Evolutionary conservation across 2,797 vertebrate species (phyloP), one percentile per base, ranked within the genome.

Genomic region (Pseudochromis fuscus): DNA sequence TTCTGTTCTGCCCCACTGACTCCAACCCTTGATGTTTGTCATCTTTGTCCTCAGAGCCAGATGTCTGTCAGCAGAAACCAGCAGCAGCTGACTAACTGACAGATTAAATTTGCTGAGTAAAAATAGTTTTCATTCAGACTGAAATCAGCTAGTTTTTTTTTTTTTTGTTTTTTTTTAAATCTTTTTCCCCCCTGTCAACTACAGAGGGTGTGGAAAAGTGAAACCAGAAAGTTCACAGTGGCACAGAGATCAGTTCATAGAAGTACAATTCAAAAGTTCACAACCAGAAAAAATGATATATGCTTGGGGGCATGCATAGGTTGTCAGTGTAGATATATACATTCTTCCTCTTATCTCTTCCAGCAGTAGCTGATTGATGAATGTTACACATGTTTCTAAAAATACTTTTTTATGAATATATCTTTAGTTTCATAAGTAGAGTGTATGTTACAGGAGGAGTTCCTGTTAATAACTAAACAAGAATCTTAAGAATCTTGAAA

Each of bases 341-440:
- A 16, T n/a, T n/a, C n/a, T n/a, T n/a, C n/a, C n/a, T n/a, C n/a
- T n/a, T 8, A 30, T 30, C 30, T 30, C 4, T 30, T 30, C 30
- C 30, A 30, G 30, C 4, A 30, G 30, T 30, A 8, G 30, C 4
- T 4, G 30, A 30, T 1, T 38, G 37, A 38, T 38, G 37, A 15
- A 18, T 15, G 15, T 38, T 15, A 38, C 4, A 38, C 5, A 15
- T 38, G 15, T 13, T 16, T 38, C 15, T 5, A 1, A 38, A 38
- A 18, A 13, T 6, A 15, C 13, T 38, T 35, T 16, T 16, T 1
- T 38, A 16, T 38, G 37, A 5, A 16, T 16, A 16, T 5, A 5
- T 16, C 4, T 18, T 66, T 24, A 19, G 7, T 35, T 65, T 71
- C 7, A n/a, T 67, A 12, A 57, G 12, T 27, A n/a, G n/a, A n/a